Base-by-base conservation (phyloP, 2,888 invertebrate genomes). In the Rhamphomyia laevipes region DNA sequence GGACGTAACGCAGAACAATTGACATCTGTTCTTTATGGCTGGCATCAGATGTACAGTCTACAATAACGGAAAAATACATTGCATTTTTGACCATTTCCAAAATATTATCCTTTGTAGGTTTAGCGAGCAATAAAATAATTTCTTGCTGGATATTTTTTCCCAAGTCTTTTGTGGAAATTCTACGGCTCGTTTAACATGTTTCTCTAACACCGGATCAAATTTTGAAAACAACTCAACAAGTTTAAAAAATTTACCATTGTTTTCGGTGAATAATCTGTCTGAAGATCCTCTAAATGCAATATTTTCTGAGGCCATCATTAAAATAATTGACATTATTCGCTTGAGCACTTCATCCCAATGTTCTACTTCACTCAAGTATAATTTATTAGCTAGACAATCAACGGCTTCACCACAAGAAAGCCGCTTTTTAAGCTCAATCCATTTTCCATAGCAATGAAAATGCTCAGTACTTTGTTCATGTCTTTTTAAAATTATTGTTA, bases 71-170 rank as follows among this genome's bases (percentile, higher is more conserved):
- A 37, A 15, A 45, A 45, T 45, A 45, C 18, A 12, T 45, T 15
- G 45, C 45, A 21, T n/a, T 38, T 38, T 38, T 45, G 16, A 37
- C 15, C 37, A 21, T 45, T 15, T 37, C 45, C 21, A 45, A 21
- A 21, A 45, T 27, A 17, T 37, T 38, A 18, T 27, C 17, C 12
- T 17, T 45, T 1, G 15, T 23, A 13, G 18, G n/a, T 15, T 27
- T 38, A 11, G 38, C 18, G 11, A 45, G 12, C 18, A 45, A 23
- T 16, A 13, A 18, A n/a, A 45, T 38, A 15, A 45, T 15, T 27
- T 37, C 45, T 21, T 45, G 37, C 23, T 45, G 45, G 18, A 45
- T 45, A 38, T 45, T 37, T 45, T 45, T 38, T 18, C 38, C 12
- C 18, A 45, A 15, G 37, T 38, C 37, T 38, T 38, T 15, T 38